Percentiles rank a stretch among this genome's conserved stretches.
Evolutionary conservation across 2,888 invertebrate species (phyloP).

Genomic region (Callyntrura sp.): DNA sequence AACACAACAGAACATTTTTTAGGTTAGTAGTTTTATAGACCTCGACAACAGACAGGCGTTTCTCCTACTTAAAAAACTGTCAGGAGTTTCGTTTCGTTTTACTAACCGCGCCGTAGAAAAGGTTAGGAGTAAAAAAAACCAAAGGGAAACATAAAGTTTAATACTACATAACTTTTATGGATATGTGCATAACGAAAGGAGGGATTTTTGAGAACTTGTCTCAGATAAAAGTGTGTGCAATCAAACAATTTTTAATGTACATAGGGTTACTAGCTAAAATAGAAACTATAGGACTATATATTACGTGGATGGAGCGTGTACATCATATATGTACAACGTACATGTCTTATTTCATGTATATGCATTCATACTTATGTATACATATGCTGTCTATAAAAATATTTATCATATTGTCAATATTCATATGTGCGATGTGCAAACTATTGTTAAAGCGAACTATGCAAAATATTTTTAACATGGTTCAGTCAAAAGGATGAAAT

Average conservation of each 20-base stretch:
- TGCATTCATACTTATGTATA: background rate
- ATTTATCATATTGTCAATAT: background rate
- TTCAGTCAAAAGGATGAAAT: background rate
- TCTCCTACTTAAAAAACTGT: background rate
- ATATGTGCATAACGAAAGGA: background rate
- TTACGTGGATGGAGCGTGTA: background rate
- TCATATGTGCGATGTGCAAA: slow-evolving; percentile 33
- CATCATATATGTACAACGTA: background rate
- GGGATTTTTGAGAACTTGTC: background rate
- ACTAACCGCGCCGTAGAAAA: background rate
- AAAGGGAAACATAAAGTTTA: background rate
- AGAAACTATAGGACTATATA: background rate
- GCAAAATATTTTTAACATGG: slow-evolving; percentile 23
- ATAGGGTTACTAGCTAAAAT: slow-evolving; percentile 11
- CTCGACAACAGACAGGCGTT: background rate
- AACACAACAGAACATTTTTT: background rate
- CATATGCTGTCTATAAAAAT: background rate
- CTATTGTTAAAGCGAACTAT: slow-evolving; percentile 24
- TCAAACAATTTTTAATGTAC: slow-evolving; percentile 65
- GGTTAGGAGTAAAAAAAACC: slow-evolving; percentile 5
- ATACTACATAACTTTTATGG: background rate
- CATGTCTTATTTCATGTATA: slow-evolving; percentile 7
- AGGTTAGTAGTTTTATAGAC: slow-evolving; percentile 3
- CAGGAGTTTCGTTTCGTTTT: slow-evolving; percentile 14
- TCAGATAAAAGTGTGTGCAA: slow-evolving; percentile 17